Evolutionary conservation across 2,888 invertebrate species (phyloP), one percentile per base, ranked within the genome.

Genomic region (Mellilla xanthometata): DNA sequence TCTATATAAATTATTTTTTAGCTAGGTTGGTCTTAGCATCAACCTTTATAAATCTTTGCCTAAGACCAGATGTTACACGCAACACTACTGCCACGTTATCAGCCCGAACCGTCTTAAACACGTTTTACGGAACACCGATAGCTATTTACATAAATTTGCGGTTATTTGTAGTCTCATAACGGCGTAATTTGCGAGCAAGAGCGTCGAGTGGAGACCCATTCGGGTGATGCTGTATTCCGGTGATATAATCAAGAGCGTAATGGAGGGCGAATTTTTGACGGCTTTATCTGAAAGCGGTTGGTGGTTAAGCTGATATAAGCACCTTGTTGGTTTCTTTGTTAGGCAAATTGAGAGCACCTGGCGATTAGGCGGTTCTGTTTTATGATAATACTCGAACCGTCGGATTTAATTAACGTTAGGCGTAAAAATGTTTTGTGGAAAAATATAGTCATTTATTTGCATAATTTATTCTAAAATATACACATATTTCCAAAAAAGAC

Each of bases 81-180:
- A 76, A 67, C 70, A 74, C 78, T 79, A 75, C 72, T 75, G 73
- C 69, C 75, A 66, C 71, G 76, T 78, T 79, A 72, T 75, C 77
- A 71, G 74, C 72, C 70, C 64, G 68, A 66, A 64, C 65, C 73
- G 71, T 78, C 81, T 80, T 79, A 76, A 81, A 81, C 78, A 79
- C 76, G 77, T 80, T 84, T 78, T 75, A 79, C 76, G 75, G 78
- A 74, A 81, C 76, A 66, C 65, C 76, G 76, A 81, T 80, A 76
- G 78, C 77, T 75, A 82, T 83, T 78, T 83, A 78, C 83, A 83
- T 83, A 82, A 85, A 82, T 84, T 83, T 81, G 80, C 70, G 78
- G 78, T 79, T 83, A 81, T 80, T 81, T 80, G 80, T 80, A 70
- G 76, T 76, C 75, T 74, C 73, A 79, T 80, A 81, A 76, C 74